Evolutionary conservation across 1,140 invertebrate genomes (phyloP), one percentile per base, ranked within the genome.

Genomic region (Sitophilus oryzae): DNA sequence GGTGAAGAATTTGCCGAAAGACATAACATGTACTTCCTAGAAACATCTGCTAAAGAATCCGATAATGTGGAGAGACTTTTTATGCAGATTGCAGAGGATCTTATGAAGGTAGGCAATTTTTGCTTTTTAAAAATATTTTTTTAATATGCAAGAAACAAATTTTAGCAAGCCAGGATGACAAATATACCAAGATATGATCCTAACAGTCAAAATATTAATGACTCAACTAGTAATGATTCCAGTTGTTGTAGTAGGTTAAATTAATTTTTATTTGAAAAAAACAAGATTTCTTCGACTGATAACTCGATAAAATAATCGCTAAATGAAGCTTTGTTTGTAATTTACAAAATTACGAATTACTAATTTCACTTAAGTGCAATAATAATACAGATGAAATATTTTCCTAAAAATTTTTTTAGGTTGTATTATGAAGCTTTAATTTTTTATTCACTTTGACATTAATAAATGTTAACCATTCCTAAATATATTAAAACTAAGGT

Each of bases 41-140:
- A 99, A 79, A 98, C 96, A 19, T 98, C 94, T 22, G 95, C 96
- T 10, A 97, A 98, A 76, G 93, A 97, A 75, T 91, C 93, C 22
- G 92, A 95, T 64, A 98, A 98, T 78, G 95, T 99, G 21, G 95
- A 98, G 74, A 85, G 91, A 74, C 76, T 97, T 46, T 97, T 97
- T 74, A 88, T 92, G 81, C 91, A 96, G 73, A 96, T 97, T 65
- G 93, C 93, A 50, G 87, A 90, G 36, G 91, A 92, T 75, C 76
- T 93, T 16, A 92, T 92, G 82, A 89, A 92, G 81, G 78, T 86
- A 79, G 74, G 36, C 43, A 8, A 19, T 42, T 18, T 19, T 8
- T 19, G 25, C 25, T 30, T 30, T 6, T 30, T 6, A 42, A 19
- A 19, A 14, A 42, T 5, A 5, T 6, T 16, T 42, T 42, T 42